These are phyloP conservation scores for Neostethus bicornis DNA, from an alignment of 2,797 vertebrate species.

Conservation along the genomic window DNA sequence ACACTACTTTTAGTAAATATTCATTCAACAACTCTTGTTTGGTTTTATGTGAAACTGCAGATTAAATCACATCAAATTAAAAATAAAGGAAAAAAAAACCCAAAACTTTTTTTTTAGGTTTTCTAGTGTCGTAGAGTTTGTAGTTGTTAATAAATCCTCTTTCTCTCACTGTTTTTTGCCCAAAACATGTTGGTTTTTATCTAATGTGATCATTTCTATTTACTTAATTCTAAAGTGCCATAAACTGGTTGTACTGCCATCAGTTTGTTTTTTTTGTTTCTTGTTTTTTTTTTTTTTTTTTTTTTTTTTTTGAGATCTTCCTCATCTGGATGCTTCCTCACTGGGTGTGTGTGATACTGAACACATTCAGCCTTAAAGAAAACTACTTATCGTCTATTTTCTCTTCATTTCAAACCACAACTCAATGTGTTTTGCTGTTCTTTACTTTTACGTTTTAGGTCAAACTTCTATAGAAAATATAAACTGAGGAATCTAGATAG, in stretches of 20 bases:
- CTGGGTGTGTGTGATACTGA: background rate
- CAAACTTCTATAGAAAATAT: slow-evolving; percentile 29
- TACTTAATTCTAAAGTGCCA: slow-evolving; percentile 36
- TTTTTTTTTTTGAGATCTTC: background rate
- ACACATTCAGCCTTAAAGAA: slow-evolving; percentile 59
- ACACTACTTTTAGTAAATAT: background rate
- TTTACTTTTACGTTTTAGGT: slow-evolving; percentile 17
- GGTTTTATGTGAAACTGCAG: too few species aligned
- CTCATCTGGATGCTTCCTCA: background rate
- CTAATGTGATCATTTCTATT: slow-evolving; percentile 6
- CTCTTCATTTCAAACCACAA: slow-evolving; percentile 2
- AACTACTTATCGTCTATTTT: background rate
- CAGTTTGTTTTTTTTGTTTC: background rate
- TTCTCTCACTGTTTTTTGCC: too few species aligned
- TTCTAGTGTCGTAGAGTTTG: too few species aligned
- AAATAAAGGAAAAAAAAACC: too few species aligned
- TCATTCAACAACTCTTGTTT: background rate
- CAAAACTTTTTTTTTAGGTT: too few species aligned
- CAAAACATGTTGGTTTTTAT: too few species aligned
- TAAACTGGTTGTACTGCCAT: slow-evolving; percentile 11
- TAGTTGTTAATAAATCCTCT: too few species aligned
- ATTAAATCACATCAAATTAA: too few species aligned
- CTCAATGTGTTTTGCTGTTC: slow-evolving; percentile 38
- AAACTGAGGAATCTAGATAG: slow-evolving; percentile 25
- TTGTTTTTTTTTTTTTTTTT: background rate